Percentiles rank a stretch among this genome's conserved stretches.
phyloP scores from a whole-genome alignment of 2,797 vertebrate species.

The Zenarchopterus dispar region DNA sequence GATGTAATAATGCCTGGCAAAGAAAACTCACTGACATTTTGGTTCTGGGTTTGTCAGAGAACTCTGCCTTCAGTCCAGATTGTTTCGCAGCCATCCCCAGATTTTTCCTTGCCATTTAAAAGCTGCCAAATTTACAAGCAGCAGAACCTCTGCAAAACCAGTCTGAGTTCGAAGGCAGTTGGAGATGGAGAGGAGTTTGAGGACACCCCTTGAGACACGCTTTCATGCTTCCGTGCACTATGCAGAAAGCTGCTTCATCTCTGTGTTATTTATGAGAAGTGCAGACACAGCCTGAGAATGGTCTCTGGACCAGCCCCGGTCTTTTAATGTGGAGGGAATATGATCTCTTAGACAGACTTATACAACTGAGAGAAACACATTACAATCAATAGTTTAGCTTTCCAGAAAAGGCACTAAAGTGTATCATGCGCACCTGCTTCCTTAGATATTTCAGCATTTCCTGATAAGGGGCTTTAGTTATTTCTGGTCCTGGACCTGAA shows the following conservation, averaged over 20 bases:
- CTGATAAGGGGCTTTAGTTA: constrained; percentile 41
- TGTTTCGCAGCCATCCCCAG: constrained; percentile 29
- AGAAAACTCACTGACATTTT: constrained; percentile 69
- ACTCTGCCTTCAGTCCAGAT: constrained; percentile 36
- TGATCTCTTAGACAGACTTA: constrained; percentile 69
- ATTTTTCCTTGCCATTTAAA: constrained; percentile 58
- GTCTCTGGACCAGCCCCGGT: constrained; percentile 54
- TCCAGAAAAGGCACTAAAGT: constrained; percentile 71
- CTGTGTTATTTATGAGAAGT: constrained; percentile 75
- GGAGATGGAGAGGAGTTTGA: constrained; percentile 32
- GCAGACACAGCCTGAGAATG: constrained; percentile 53
- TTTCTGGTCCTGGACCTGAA: constrained; percentile 36
- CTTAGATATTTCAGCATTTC: constrained; percentile 58
- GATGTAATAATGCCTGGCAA: constrained; percentile 26
- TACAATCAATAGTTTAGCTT: constrained; percentile 72
- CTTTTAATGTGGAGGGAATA: constrained; percentile 78
- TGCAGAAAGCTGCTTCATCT: constrained; percentile 42
- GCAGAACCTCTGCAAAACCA: constrained; percentile 24
- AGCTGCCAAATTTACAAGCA: constrained; percentile 33
- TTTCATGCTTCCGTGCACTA: constrained; percentile 18
- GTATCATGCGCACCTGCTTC: constrained; percentile 55
- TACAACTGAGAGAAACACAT: constrained; percentile 63
- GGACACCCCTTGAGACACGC: constrained; percentile 42
- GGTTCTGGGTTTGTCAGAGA: constrained; percentile 48
- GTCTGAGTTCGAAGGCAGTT: constrained; percentile 39